Evolutionary conservation across 2,888 invertebrate genomes (phyloP), one percentile per base, ranked within the genome.

Genomic region (Eupithecia subumbrata): DNA sequence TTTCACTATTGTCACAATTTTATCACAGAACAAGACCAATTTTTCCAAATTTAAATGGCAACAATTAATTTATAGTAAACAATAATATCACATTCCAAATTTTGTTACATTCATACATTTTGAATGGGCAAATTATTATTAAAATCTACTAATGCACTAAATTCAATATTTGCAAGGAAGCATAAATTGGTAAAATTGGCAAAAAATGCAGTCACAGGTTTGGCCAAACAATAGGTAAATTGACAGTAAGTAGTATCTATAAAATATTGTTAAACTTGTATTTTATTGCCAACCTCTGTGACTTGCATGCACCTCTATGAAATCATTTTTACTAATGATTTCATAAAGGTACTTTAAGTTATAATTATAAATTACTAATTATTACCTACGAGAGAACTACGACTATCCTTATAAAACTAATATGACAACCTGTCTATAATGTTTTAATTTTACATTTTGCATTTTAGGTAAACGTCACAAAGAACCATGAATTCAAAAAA

Each of bases 11-110:
- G 60, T 60, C 25, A 60, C 25, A 25, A 25, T 60, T 60, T 60
- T 60, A 60, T 60, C 60, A 60, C 60, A 60, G 60, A 60, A 60
- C 60, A 60, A 25, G 22, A 60, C 60, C 25, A 60, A 25, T 60
- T 60, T 56, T 60, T 25, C 60, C 60, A 25, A 56, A 56, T 56
- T 56, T 22, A 11, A 60, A 60, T 60, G 60, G 60, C 60, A 60
- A 60, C 60, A 60, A 60, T 12, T 60, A 60, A 60, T 60, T 60
- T 5, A 60, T 5, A 25, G 25, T 25, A 25, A 60, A 25, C 25
- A 25, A 14, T 60, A 22, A 22, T 22, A 60, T 60, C 60, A 25
- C n/a, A 60, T 25, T 22, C 4, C 5, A 25, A 25, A 60, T 60
- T 60, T 60, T 22, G 14, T 14, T 5, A 60, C 5, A n/a, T 25